A percentile compares a stretch with the other conserved stretches of the same genome.
Conservation (phyloP, 2,797 vertebrate species). For the Cheirogaleus major region DNA sequence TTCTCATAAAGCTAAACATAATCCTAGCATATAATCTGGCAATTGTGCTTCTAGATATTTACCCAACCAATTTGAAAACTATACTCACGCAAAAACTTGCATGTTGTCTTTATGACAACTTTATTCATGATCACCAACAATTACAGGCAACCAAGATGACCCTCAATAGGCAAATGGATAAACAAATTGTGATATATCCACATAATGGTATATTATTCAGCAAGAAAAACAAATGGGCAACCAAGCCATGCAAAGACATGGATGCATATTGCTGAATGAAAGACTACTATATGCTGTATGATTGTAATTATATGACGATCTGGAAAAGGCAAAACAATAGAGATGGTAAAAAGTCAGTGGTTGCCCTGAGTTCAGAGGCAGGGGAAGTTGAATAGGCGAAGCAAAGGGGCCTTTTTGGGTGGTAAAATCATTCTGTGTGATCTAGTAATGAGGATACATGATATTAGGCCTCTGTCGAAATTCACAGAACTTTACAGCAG, state of each 20-base stretch:
- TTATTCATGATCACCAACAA: not conserved
- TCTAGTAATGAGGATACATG: not conserved
- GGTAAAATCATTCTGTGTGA: not conserved
- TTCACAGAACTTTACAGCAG: not conserved
- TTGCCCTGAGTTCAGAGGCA: too few relatives aligned
- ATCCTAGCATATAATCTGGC: not conserved
- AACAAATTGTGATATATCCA: not conserved
- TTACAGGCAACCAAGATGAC: not conserved
- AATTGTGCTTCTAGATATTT: not conserved
- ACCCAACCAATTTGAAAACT: not conserved
- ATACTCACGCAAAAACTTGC: not conserved
- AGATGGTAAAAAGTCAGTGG: not conserved
- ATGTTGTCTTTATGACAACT: not conserved
- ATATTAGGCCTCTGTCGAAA: not conserved
- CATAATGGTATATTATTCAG: not conserved
- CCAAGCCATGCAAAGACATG: not conserved
- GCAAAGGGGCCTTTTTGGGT: not conserved
- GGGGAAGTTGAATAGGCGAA: not conserved
- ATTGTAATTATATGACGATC: not conserved
- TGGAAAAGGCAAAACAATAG: not conserved
- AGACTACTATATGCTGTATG: not conserved
- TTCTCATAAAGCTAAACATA: not conserved
- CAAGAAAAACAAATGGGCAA: not conserved
- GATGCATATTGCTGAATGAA: not conserved
- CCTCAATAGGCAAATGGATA: not conserved